Base-by-base conservation (phyloP, 2,888 invertebrate species). In the Lasioglossum zephyrum region DNA sequence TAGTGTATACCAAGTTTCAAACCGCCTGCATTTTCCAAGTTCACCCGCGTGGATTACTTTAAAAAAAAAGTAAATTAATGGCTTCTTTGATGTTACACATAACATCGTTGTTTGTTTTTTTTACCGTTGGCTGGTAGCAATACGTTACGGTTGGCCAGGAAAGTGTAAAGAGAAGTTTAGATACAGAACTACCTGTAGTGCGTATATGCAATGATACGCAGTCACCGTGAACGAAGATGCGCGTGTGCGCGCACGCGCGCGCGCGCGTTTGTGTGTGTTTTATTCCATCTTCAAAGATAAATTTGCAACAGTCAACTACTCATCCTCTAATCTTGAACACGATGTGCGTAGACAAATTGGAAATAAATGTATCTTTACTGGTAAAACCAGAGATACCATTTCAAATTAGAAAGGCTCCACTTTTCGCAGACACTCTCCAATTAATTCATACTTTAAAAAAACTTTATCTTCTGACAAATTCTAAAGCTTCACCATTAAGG, bases 121-220 rank as follows among this genome's bases (percentile, higher is more conserved):
- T 77, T 47, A 81, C 76, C 86, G 81, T 86, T 60, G 31, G 36
- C 66, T 31, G 18, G 81, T 77, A 81, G 79, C 83, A 81, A 84
- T 84, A 66, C 81, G 82, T 79, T 74, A 79, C 86, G 87, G 86
- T 87, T 84, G 78, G 79, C 73, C 82, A 76, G 88, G 79, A 85
- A 87, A 76, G 84, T 84, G 85, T 82, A 83, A 83, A 74, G 83
- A 75, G 80, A 79, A 74, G 77, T 77, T 73, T 84, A 86, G 87
- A 88, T 73, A 60, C 66, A 73, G 73, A 79, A 81, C 81, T 77
- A 82, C 74, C 73, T 74, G n/a, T 44, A 80, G 74, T 86, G 88
- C 84, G 88, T 86, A 79, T 77, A 81, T 88, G 84, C 88, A 86
- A 85, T 72, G 76, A 79, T 83, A 87, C 78, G 75, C 87, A 73